Conservation (phyloP, 2,113 vertebrate genomes). For the Gymnorhina tibicen region DNA sequence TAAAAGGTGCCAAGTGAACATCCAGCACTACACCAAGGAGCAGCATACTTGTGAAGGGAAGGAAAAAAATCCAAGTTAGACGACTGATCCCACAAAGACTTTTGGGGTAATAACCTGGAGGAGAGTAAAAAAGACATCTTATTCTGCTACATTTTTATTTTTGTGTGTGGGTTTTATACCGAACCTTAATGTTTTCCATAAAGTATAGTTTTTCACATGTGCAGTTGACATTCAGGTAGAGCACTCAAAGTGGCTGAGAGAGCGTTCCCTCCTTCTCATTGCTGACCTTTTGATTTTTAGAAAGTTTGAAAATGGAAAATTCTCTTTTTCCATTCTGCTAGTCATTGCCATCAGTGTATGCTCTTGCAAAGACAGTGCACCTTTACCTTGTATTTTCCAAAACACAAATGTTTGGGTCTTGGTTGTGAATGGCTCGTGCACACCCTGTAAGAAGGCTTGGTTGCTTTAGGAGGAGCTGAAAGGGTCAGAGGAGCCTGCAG, state of each 20-base stretch:
- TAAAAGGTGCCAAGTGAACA: neutral
- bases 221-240: neutral
- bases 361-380: neutral
- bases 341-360: fast-evolving
- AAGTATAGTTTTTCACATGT: neutral
- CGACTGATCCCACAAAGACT: neutral
- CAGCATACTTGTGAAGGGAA: neutral
- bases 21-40: neutral
- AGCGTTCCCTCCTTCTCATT: neutral
- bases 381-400: neutral
- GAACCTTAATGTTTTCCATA: neutral
- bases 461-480: neutral
- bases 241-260: neutral
- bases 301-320: neutral
- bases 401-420: neutral
- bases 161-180: neutral
- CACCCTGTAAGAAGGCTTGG: neutral
- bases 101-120: neutral
- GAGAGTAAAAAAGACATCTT: neutral
- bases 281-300: neutral
- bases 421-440: neutral
- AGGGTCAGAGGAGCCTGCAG: neutral
- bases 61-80: neutral
- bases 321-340: neutral
- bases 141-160: neutral